phyloP scores from a whole-genome alignment of 2,113 vertebrate species.

The Mixornis gularis region DNA sequence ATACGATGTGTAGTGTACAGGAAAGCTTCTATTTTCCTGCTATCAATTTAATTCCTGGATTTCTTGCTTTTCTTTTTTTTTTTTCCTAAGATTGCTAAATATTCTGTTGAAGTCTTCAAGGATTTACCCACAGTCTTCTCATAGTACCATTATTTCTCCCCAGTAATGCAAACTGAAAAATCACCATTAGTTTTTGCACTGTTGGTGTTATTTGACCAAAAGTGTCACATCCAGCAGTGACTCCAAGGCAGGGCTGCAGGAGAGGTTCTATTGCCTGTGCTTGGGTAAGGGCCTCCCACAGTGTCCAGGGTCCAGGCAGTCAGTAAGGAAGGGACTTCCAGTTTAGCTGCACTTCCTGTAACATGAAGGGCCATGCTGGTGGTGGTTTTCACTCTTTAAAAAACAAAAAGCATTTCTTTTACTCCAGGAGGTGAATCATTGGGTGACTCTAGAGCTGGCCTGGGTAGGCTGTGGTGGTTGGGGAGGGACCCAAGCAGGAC shows the following conservation, averaged over 20 bases:
- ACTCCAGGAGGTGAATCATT: neutral
- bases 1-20: fast-evolving
- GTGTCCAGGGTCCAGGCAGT: neutral
- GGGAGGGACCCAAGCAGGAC: neutral
- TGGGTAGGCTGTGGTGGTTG: neutral
- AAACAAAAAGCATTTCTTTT: neutral
- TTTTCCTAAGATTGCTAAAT: neutral
- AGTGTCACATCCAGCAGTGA: neutral
- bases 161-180: neutral
- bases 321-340: neutral
- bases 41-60: neutral
- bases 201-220: neutral
- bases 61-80: neutral
- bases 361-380: neutral
- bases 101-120: neutral
- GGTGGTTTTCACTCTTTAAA: neutral
- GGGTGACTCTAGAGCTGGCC: neutral
- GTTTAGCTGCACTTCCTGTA: neutral
- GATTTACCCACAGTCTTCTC: neutral
- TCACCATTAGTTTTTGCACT: neutral
- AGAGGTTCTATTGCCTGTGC: neutral
- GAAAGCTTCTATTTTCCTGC: neutral
- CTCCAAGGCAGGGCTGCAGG: fast-evolving
- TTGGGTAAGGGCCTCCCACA: no score
- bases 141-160: neutral